These are phyloP conservation scores for Melanchra persicariae DNA, from an alignment of 2,888 invertebrate species.

Conservation along the genomic window DNA sequence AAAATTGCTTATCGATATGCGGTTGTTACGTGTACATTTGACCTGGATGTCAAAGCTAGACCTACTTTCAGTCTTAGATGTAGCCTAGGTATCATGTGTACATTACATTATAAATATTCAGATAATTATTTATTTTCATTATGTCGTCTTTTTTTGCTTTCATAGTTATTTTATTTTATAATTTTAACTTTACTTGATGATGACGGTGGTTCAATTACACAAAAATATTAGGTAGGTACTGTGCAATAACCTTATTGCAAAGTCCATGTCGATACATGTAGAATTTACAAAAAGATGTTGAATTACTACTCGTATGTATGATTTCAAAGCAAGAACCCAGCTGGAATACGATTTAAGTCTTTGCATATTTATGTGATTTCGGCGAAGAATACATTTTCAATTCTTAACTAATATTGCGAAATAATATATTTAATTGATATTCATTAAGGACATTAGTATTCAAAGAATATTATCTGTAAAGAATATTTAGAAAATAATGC, in stretches of 20 bases:
- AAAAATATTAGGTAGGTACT: neutral
- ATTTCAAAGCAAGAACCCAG: conserved; percentile 20
- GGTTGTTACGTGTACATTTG: conserved; percentile 75
- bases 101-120: neutral
- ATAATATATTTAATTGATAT: conserved; percentile 38
- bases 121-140: neutral
- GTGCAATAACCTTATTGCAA: neutral
- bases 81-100: conserved; percentile 10
- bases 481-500: conserved; percentile 18
- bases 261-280: neutral
- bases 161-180: neutral
- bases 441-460: conserved; percentile 31
- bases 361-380: conserved; percentile 33
- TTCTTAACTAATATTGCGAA: conserved; percentile 45
- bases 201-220: neutral
- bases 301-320: neutral
- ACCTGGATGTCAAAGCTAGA: conserved; percentile 72
- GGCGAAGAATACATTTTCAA: conserved; percentile 24
- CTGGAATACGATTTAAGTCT: conserved; percentile 22
- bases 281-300: neutral
- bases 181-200: neutral
- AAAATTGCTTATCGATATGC: conserved; percentile 70
- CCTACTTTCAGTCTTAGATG: conserved; percentile 57
- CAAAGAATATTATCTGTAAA: conserved; percentile 17
- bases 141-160: neutral